These are phyloP conservation scores for Silurus asotus DNA, from an alignment of 2,113 vertebrate genomes.

Conservation along the genomic window DNA sequence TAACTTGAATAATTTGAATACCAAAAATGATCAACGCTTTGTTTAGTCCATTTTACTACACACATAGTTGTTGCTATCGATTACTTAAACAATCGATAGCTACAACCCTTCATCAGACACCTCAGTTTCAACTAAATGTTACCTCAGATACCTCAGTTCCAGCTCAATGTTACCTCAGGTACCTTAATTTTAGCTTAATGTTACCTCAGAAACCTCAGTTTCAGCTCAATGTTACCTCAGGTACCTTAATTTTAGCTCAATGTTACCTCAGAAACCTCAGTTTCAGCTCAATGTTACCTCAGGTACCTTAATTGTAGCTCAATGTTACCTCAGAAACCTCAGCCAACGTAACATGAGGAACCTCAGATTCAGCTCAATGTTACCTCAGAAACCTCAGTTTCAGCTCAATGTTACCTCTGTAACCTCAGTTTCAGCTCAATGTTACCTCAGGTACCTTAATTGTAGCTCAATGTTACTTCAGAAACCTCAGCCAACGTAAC, in stretches of 20 bases:
- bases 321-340: no score
- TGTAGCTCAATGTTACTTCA: not conserved
- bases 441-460: not conserved
- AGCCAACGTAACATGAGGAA: no score
- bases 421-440: not conserved
- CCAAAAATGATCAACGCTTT: no score
- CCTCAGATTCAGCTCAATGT: no score
- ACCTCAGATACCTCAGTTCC: not conserved
- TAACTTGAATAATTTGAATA: no score
- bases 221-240: not conserved
- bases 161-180: not conserved
- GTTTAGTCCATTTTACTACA: no score
- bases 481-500: not conserved
- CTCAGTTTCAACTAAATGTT: not conserved
- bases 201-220: not conserved
- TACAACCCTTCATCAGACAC: not conserved
- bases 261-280: no score
- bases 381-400: not conserved
- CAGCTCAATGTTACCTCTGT: not conserved
- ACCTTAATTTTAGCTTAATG: not conserved
- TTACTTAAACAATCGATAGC: not conserved
- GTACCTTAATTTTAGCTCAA: constrained; percentile 30
- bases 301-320: no score
- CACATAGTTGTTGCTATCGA: no score
- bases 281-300: no score